Percentiles rank a stretch among this genome's conserved stretches.
Conservation (phyloP, 2,113 vertebrate genomes). For the Tamias sibiricus region DNA sequence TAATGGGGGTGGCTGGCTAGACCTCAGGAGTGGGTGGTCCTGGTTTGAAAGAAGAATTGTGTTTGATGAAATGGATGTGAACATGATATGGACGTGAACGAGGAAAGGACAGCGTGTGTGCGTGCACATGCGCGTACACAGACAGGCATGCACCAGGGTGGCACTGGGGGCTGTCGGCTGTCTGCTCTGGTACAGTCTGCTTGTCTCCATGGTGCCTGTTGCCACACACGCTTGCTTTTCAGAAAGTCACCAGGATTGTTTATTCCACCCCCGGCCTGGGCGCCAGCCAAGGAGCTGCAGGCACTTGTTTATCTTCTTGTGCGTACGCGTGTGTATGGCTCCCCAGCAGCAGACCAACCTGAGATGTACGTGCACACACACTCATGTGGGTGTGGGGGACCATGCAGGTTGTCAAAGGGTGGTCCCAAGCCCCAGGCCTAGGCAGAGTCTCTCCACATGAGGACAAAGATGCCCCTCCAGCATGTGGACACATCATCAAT, state of each 20-base stretch:
- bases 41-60: neutral
- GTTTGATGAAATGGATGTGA: neutral
- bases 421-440: neutral
- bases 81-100: neutral
- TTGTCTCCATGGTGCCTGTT: conserved; percentile 81
- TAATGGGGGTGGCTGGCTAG: neutral
- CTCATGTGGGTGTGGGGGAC: neutral
- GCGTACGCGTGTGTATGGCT: conserved; percentile 47
- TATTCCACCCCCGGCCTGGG: conserved; percentile 80
- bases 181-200: conserved; percentile 71
- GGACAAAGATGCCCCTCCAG: neutral
- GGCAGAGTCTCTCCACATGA: neutral
- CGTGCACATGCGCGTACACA: too few species aligned
- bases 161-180: conserved; percentile 38
- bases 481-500: neutral
- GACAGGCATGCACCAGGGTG: neutral
- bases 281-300: conserved; percentile 72
- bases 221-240: conserved; percentile 79
- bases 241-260: conserved; percentile 81
- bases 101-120: neutral
- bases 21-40: neutral
- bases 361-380: neutral
- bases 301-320: conserved; percentile 78
- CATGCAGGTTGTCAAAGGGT: neutral
- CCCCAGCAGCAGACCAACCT: neutral